These are phyloP conservation scores for Allophyes oxyacanthae DNA, from an alignment of 2,888 invertebrate genomes.

Conservation along the genomic window DNA sequence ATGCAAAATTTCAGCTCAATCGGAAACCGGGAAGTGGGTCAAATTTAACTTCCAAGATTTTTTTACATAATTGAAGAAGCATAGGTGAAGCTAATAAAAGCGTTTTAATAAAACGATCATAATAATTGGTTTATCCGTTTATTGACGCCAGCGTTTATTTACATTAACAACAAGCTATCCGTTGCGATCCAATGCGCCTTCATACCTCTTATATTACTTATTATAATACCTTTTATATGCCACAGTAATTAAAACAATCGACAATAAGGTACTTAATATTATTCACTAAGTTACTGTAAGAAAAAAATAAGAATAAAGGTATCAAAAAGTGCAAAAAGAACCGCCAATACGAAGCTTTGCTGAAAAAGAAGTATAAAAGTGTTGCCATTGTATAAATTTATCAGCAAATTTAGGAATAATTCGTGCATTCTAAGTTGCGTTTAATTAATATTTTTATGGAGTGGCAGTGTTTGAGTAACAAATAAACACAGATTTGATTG, in stretches of 20 bases:
- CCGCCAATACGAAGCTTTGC: constrained; percentile 14
- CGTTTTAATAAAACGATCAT: constrained; percentile 44
- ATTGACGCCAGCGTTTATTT: constrained; percentile 77
- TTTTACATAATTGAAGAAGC: no score
- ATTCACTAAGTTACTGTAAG: constrained; percentile 32
- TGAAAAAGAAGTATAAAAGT: constrained; percentile 9
- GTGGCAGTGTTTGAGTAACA: constrained; percentile 38
- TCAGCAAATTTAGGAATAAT: constrained; percentile 14
- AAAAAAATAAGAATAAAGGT: constrained; percentile 20
- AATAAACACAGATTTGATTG: constrained; percentile 18
- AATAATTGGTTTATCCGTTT: constrained; percentile 69
- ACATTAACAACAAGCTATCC: constrained; percentile 71
- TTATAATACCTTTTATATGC: constrained; percentile 47
- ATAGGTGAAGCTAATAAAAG: constrained; percentile 5
- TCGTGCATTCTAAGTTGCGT: constrained; percentile 7
- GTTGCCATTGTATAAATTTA: constrained; percentile 2
- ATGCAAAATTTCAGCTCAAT: no score
- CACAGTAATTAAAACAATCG: constrained; percentile 53
- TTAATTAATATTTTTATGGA: constrained; percentile 2
- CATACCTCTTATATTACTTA: constrained; percentile 38
- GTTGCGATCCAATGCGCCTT: constrained; percentile 27
- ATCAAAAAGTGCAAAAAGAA: constrained; percentile 41
- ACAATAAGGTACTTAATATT: constrained; percentile 37
- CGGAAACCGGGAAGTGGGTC: no score
- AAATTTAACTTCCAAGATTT: no score